These are phyloP conservation scores for Nicator chloris DNA, from an alignment of 2,113 vertebrate species.

Conservation along the genomic window DNA sequence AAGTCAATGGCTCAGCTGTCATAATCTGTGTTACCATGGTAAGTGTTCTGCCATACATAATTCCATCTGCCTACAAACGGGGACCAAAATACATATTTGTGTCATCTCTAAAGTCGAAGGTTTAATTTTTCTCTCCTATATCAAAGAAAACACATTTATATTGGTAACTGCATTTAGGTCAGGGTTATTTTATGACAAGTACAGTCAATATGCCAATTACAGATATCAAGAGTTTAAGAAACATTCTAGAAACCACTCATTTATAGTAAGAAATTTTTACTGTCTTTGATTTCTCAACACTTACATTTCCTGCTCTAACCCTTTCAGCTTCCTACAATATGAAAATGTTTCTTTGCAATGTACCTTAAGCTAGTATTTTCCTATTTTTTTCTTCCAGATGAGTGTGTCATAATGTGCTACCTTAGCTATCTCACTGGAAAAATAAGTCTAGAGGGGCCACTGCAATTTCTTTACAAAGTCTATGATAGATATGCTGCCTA, in stretches of 20 bases:
- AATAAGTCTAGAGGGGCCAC: neutral
- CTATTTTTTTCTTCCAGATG: neutral
- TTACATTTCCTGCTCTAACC: neutral
- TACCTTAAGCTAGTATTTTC: neutral
- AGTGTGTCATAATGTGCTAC: neutral
- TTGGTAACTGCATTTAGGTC: neutral
- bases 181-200: neutral
- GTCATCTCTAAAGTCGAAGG: neutral
- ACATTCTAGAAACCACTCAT: neutral
- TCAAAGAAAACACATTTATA: neutral
- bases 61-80: slow-evolving; percentile 10
- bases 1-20: neutral
- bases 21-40: neutral
- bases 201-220: neutral
- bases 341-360: neutral
- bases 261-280: neutral
- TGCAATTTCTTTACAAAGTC: neutral
- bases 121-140: neutral
- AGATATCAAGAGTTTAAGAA: neutral
- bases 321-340: neutral
- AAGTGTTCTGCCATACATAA: neutral
- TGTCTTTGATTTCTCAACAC: neutral
- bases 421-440: neutral
- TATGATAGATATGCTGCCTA: neutral
- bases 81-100: neutral